phyloP scores from a whole-genome alignment of 2,888 invertebrate genomes.

The Alentia gelatinosa region DNA sequence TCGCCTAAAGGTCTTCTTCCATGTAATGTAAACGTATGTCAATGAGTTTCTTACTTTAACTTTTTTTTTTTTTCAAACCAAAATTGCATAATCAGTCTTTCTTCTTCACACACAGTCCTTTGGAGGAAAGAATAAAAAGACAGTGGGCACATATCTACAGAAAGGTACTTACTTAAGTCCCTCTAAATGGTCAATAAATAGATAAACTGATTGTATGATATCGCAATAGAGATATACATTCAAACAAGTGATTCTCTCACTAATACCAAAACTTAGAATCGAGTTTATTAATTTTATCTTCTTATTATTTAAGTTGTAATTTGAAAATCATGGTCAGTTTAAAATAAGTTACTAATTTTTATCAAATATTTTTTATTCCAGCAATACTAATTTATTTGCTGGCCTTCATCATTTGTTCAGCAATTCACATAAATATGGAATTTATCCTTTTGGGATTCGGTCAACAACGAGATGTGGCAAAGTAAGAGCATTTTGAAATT shows the following conservation, averaged over 20 bases:
- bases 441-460: constrained; percentile 50
- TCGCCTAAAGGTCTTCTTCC: no score
- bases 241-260: no score
- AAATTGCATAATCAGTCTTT: background rate
- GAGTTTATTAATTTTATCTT: no score
- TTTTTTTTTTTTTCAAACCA: no score
- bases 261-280: no score
- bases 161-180: no score
- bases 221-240: no score
- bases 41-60: no score
- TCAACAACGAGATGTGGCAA: constrained; percentile 53
- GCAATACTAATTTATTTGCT: constrained; percentile 56
- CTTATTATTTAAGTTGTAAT: no score
- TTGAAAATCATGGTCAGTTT: no score
- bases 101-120: constrained; percentile 54
- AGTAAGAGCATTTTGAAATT: background rate
- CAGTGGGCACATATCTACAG: constrained; percentile 61
- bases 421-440: constrained; percentile 57
- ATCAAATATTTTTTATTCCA: constrained; percentile 46
- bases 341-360: background rate
- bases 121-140: constrained; percentile 60
- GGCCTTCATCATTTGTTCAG: constrained; percentile 42
- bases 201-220: background rate
- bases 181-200: background rate
- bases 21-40: no score